Conservation (phyloP, 2,113 vertebrate species). For the human (Homo sapiens) region DNA sequence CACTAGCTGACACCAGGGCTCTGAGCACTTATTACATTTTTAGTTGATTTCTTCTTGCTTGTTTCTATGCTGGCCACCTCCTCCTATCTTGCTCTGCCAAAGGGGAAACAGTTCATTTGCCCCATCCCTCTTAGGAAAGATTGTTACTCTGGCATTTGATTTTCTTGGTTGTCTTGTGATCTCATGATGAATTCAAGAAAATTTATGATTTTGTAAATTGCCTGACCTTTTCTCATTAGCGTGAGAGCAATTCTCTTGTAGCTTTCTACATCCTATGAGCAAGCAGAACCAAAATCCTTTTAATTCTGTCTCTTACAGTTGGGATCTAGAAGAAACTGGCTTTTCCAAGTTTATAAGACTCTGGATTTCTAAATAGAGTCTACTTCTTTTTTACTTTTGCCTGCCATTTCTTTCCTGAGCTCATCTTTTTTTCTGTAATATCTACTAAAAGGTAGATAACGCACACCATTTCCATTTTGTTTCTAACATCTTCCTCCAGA, state of each 20-base stretch:
- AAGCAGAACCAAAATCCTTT: neutral
- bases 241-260: neutral
- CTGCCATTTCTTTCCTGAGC: neutral
- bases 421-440: neutral
- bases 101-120: neutral
- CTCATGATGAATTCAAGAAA: neutral
- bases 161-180: neutral
- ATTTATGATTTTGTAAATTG: neutral
- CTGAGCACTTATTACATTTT: neutral
- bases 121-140: neutral
- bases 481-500: neutral
- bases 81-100: neutral
- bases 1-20: neutral
- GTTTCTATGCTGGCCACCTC: neutral
- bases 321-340: neutral
- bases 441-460: neutral
- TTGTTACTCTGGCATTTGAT: neutral
- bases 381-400: neutral
- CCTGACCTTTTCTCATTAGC: neutral
- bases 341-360: neutral
- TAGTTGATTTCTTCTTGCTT: neutral
- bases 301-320: neutral
- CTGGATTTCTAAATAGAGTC: neutral
- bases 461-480: neutral
- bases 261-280: neutral